Conservation (phyloP, 1,140 invertebrate species). For the Melitaea cinxia region DNA sequence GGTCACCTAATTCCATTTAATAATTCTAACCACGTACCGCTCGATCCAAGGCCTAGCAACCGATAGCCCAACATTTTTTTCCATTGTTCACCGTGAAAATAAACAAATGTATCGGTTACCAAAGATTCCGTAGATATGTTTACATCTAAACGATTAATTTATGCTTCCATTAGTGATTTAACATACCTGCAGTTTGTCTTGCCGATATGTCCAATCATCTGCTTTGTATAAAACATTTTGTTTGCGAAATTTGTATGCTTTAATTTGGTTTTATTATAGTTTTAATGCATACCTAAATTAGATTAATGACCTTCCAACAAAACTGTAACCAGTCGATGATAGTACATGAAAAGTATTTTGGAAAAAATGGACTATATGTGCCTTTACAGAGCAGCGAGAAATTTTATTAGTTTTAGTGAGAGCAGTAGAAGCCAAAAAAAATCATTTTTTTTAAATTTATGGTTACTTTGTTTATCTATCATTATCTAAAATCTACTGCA, state of each 20-base stretch:
- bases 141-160: conserved; percentile 40
- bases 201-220: neutral
- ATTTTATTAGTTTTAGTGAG: no score
- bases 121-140: conserved; percentile 32
- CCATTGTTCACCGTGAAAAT: conserved; percentile 51
- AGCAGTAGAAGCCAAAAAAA: no score
- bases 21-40: conserved; percentile 9
- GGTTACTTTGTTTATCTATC: no score
- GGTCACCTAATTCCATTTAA: neutral
- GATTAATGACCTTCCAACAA: no score
- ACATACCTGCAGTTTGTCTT: conserved; percentile 9
- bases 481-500: no score
- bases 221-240: neutral
- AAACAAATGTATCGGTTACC: conserved; percentile 39
- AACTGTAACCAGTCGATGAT: no score
- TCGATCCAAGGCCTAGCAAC: conserved; percentile 21
- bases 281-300: neutral
- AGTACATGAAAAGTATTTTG: no score
- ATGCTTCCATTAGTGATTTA: conserved; percentile 30
- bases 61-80: conserved; percentile 46
- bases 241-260: neutral
- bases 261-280: neutral
- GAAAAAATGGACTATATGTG: no score
- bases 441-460: no score
- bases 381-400: no score